Evolutionary conservation across 2,797 vertebrate species (phyloP).

Genomic region (Gambelia wislizenii): DNA sequence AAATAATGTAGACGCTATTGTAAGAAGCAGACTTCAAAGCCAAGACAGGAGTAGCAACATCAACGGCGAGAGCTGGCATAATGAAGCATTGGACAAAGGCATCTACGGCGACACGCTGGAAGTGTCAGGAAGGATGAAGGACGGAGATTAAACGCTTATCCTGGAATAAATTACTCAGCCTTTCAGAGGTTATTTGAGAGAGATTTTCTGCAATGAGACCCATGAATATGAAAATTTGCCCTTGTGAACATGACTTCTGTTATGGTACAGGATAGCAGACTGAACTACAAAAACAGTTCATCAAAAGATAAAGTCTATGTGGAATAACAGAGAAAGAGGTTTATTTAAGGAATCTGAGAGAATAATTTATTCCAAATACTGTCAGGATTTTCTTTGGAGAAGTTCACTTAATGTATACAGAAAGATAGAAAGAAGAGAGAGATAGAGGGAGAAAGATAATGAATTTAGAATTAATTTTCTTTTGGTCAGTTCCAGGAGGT

Average conservation of each 20-base stretch:
- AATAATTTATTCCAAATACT: background rate
- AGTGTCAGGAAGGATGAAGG: background rate
- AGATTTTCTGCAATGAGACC: background rate
- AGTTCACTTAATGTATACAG: too few species aligned
- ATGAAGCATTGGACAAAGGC: background rate
- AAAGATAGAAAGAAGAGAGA: too few species aligned
- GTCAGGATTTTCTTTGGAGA: background rate
- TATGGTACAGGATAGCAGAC: background rate
- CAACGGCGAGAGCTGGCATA: background rate
- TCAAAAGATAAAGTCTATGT: background rate
- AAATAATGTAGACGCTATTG: slow-evolving; percentile 10
- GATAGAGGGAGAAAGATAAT: too few species aligned
- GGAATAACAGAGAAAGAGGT: background rate
- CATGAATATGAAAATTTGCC: background rate
- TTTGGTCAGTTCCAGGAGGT: too few species aligned
- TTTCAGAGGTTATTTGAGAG: background rate
- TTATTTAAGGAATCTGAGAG: background rate
- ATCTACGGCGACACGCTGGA: background rate
- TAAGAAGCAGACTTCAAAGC: slow-evolving; percentile 15
- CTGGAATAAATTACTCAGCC: slow-evolving; percentile 20
- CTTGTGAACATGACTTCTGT: background rate
- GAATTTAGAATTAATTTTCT: too few species aligned
- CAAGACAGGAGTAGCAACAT: background rate
- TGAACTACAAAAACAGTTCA: background rate
- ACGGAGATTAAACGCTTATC: background rate